These are phyloP conservation scores for Crotophaga sulcirostris DNA, from an alignment of 2,113 vertebrate genomes.

Conservation along the genomic window DNA sequence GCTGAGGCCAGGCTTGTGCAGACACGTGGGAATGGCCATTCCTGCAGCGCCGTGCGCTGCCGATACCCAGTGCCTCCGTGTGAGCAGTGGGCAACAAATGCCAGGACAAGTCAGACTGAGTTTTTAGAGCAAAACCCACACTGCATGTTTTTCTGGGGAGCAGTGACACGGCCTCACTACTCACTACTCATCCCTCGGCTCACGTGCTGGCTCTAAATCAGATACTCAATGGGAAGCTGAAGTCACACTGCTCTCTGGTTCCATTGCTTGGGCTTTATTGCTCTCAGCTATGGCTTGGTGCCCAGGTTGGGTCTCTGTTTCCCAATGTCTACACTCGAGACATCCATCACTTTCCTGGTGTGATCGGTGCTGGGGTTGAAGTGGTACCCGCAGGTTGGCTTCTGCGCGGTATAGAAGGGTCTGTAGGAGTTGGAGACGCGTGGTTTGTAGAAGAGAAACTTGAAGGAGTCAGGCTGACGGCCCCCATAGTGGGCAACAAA, in stretches of 20 bases:
- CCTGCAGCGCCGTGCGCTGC: rapidly evolving
- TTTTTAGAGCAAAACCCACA: not conserved
- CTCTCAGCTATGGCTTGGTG: rapidly evolving
- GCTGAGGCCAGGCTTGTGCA: not conserved
- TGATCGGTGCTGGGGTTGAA: conserved; percentile 50
- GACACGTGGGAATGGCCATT: not conserved
- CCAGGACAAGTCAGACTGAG: rapidly evolving
- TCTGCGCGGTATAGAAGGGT: conserved; percentile 74
- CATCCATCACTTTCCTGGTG: not conserved
- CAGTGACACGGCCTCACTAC: not conserved
- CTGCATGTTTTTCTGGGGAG: not conserved
- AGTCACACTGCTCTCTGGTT: rapidly evolving
- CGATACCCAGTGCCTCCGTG: not conserved
- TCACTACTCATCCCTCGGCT: rapidly evolving
- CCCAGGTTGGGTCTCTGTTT: conserved; percentile 30
- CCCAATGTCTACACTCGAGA: not conserved
- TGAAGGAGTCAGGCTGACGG: not conserved
- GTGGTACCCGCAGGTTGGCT: conserved; percentile 61
- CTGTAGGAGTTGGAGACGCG: conserved; percentile 55
- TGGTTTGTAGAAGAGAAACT: conserved; percentile 54
- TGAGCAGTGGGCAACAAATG: not conserved
- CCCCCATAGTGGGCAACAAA: not conserved
- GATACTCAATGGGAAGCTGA: rapidly evolving
- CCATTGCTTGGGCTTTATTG: not conserved
- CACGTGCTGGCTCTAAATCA: rapidly evolving